Evolutionary conservation across 2,113 vertebrate species (phyloP).

Genomic region (Oreotrochilus melanogaster): DNA sequence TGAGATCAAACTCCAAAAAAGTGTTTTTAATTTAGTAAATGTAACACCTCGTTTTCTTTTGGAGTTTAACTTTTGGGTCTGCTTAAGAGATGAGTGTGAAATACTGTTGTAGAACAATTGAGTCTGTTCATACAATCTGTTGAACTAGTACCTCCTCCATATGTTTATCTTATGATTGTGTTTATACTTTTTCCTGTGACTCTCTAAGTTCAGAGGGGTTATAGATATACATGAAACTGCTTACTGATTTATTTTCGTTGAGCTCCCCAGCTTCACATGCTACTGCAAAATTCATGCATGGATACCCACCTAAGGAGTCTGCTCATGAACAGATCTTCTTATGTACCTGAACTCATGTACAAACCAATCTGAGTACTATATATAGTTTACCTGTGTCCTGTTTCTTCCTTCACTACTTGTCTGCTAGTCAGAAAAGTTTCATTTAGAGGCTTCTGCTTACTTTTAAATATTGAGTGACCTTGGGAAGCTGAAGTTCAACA

Average conservation of each 20-base stretch:
- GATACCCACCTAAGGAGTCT: neutral
- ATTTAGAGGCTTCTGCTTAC: neutral
- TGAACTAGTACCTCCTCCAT: neutral
- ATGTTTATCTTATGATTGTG: neutral
- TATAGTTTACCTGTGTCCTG: neutral
- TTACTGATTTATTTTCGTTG: neutral
- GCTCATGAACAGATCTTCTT: neutral
- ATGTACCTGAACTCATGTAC: neutral
- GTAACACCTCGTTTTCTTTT: neutral
- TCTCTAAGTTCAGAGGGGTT: neutral
- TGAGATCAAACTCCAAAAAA: neutral
- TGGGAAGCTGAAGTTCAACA: neutral
- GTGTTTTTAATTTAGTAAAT: neutral
- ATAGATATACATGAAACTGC: neutral
- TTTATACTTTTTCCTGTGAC: neutral
- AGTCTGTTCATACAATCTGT: neutral
- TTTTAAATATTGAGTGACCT: neutral
- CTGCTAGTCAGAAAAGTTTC: neutral
- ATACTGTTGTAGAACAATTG: neutral
- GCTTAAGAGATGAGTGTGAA: neutral
- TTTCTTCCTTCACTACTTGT: neutral
- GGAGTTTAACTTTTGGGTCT: neutral
- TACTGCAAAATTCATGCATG: neutral
- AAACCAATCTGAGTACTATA: neutral
- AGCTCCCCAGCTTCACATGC: neutral